Base-by-base conservation (phyloP, 2,113 vertebrate species). In the Oryctolagus cuniculus region DNA sequence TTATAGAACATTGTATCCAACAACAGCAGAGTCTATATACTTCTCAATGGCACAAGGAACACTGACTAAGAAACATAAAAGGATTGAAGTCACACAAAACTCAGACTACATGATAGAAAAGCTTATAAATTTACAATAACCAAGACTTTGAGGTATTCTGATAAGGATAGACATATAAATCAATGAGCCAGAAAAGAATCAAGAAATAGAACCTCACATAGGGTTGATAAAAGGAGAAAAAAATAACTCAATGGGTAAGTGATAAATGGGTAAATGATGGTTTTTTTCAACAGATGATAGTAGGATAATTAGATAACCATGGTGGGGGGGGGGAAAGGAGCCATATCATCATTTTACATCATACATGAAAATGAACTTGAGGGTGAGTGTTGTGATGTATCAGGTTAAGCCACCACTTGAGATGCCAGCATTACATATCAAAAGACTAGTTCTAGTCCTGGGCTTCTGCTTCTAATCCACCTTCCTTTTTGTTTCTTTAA, bases 171-270 rank as follows among this genome's bases (percentile, higher is more conserved):
- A 31, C 11, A 69, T 91, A 69, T 80, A 74, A 10, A 84, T 85
- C 85, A 81, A 70, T 86, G 36, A 90, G 87, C 61, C 22, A 79
- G 69, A 84, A 83, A 93, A 96, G 5, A 61, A 19, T 83, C n/a
- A 0, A 11, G 49, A 84, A 80, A 74, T 61, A 81, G n/a, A 86
- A n/a, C 67, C 51, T 87, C 44, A 69, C 38, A 63, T 27, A 55
- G 36, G 74, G 80, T 91, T 6, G 67, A 49, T 55, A 75, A 84
- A 70, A 70, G 69, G 34, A 64, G 27, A 25, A 64, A 64, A 64
- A 64, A n/a, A 77, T 61, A 92, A 94, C 44, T 79, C 78, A 95
- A 36, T 74, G 25, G 72, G 58, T 27, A 96, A 92, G 70, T 66
- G 24, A 27, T 92, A 44, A 29, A 44, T 44, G 44, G 44, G 44